Percentiles rank a stretch among this genome's conserved stretches.
Evolutionary conservation across 2,113 vertebrate genomes (phyloP).

Genomic region (Crotalus viridis): DNA sequence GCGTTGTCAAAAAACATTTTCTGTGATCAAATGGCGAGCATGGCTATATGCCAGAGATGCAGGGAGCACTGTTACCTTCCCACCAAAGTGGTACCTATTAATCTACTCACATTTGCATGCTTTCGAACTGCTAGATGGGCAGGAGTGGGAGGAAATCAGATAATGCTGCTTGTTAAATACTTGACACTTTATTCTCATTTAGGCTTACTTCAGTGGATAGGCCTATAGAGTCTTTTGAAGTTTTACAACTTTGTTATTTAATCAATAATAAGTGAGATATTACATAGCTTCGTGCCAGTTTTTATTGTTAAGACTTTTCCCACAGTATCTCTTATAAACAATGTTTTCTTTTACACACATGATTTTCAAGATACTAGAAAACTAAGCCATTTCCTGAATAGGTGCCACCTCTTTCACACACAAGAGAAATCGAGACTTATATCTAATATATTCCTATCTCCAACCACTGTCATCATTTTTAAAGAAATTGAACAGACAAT

Average conservation of each 20-base stretch:
- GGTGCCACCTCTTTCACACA: background rate
- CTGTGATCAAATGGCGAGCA: background rate
- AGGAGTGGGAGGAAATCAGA: background rate
- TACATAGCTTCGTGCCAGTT: background rate
- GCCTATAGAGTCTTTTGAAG: background rate
- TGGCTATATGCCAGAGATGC: background rate
- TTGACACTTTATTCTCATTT: background rate
- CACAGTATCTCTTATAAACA: background rate
- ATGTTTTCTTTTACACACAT: background rate
- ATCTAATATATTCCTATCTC: too few species aligned
- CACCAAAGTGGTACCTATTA: background rate
- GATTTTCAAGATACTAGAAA: background rate
- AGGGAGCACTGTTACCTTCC: background rate
- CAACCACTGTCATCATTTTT: background rate
- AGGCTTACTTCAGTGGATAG: background rate
- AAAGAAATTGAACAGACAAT: background rate
- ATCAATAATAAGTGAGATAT: background rate
- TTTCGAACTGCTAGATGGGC: background rate
- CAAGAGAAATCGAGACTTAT: background rate
- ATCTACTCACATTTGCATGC: background rate
- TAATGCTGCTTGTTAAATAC: background rate
- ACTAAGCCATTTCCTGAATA: background rate
- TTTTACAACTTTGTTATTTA: background rate
- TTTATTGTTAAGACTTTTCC: background rate
- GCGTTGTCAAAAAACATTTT: background rate